Evolutionary conservation across 2,888 invertebrate genomes (phyloP), one percentile per base, ranked within the genome.

Genomic region (Strigamia crassipes): DNA sequence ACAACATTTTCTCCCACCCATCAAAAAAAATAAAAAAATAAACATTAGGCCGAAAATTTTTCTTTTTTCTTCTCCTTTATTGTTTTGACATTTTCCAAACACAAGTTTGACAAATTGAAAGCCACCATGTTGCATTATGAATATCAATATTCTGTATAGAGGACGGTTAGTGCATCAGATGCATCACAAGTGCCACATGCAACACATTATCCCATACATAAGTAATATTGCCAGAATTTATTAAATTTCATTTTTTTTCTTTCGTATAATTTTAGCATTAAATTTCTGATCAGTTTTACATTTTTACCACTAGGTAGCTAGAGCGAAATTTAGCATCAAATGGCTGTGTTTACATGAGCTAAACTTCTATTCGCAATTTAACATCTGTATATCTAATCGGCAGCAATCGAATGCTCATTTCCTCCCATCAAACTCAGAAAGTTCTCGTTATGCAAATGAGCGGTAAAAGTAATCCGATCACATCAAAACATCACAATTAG

Each of bases 81-180:
- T 15, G 21, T 61, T 61, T 61, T 61, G 61, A 61, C 61, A 61
- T 61, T 61, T 61, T 61, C 18, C 21, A 61, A 15, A 46, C 10
- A 61, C 61, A 6, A 61, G 61, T 61, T 18, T 61, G 61, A 61
- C 61, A 61, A 61, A 61, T 61, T 61, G 61, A 61, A 61, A 61
- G 61, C 21, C 23, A 61, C 61, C 61, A 46, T 13, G 21, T 18
- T 61, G 61, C 61, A 61, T 61, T 61, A 61, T 61, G 61, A 61
- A 61, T 61, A 23, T 46, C 61, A 23, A 61, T 23, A 61, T 61
- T 61, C 9, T 61, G 18, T 46, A 61, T n/a, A 61, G 4, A 61
- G 34, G 23, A 61, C n/a, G 61, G 61, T 61, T 61, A 61, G 10
- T 18, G 61, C 61, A 15, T 23, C 18, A 61, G n/a, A 23, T 18